phyloP scores from a whole-genome alignment of 2,113 vertebrate genomes.

The Lichenostomus cassidix region DNA sequence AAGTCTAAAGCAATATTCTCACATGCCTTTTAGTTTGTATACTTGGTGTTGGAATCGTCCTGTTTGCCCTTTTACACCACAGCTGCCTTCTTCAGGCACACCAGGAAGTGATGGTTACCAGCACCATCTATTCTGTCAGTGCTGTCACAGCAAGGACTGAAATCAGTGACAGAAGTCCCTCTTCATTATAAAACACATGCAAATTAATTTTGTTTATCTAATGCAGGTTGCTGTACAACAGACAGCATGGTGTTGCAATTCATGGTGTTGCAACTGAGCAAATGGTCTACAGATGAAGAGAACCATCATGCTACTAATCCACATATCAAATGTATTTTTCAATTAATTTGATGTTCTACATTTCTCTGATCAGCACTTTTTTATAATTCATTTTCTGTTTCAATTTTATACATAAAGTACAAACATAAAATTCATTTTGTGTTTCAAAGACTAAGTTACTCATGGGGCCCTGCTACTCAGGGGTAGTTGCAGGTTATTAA shows the following conservation, averaged over 20 bases:
- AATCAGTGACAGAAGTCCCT: neutral
- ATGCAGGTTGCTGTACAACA: neutral
- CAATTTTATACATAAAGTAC: neutral
- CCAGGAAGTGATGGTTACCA: neutral
- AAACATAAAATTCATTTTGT: neutral
- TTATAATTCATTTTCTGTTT: neutral
- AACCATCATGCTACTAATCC: neutral
- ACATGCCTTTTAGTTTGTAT: neutral
- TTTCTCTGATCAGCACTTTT: neutral
- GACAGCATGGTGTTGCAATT: neutral
- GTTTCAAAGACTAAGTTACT: neutral
- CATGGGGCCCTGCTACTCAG: neutral
- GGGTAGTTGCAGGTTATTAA: neutral
- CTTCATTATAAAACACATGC: neutral
- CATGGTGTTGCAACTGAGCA: neutral
- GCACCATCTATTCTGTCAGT: neutral
- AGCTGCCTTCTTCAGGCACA: neutral
- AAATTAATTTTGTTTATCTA: neutral
- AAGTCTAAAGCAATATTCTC: neutral
- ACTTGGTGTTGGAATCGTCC: neutral
- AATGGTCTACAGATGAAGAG: neutral
- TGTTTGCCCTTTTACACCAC: neutral
- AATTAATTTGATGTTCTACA: neutral
- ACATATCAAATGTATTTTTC: neutral
- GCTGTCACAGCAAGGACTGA: neutral